phyloP scores from a whole-genome alignment of 2,797 vertebrate species.

The Coregonus sp. region DNA sequence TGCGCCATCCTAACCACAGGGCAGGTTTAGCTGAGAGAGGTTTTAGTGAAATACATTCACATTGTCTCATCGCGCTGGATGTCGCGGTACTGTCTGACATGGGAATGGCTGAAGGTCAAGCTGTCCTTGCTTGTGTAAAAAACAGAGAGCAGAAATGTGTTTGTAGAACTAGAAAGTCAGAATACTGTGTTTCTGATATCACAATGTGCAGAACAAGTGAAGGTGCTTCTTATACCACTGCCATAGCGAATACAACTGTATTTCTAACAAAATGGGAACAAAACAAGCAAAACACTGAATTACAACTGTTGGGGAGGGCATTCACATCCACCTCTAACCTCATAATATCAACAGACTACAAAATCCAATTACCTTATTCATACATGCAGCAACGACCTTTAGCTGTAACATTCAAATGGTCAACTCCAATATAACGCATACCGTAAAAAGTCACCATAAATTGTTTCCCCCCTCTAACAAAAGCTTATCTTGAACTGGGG shows the following conservation, averaged over 20 bases:
- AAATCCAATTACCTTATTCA: conserved; percentile 70
- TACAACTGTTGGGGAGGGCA: conserved; percentile 34
- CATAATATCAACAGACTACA: conserved; percentile 48
- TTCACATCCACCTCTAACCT: conserved; percentile 42
- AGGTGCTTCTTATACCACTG: conserved; percentile 11
- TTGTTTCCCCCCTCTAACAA: conserved; percentile 38
- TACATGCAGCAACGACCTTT: conserved; percentile 57
- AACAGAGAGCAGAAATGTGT: not conserved
- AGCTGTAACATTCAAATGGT: conserved; percentile 62
- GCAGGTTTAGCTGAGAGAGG: conserved; percentile 34
- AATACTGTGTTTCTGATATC: conserved; percentile 42
- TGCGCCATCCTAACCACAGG: conserved; percentile 39
- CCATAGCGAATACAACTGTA: conserved; percentile 30
- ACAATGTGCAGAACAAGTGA: not conserved
- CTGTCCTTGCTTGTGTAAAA: not conserved
- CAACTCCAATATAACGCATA: conserved; percentile 45
- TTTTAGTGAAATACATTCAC: conserved; percentile 7
- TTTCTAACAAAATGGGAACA: conserved; percentile 29
- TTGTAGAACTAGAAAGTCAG: not conserved
- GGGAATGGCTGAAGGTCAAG: not conserved
- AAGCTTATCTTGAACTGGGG: conserved; percentile 54
- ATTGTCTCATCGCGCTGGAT: not conserved
- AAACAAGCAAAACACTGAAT: conserved; percentile 37
- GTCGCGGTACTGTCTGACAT: not conserved
- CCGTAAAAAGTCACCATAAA: conserved; percentile 27